These are phyloP conservation scores for Dendroctonus ponderosae DNA, from an alignment of 1,140 invertebrate species.

Conservation along the genomic window DNA sequence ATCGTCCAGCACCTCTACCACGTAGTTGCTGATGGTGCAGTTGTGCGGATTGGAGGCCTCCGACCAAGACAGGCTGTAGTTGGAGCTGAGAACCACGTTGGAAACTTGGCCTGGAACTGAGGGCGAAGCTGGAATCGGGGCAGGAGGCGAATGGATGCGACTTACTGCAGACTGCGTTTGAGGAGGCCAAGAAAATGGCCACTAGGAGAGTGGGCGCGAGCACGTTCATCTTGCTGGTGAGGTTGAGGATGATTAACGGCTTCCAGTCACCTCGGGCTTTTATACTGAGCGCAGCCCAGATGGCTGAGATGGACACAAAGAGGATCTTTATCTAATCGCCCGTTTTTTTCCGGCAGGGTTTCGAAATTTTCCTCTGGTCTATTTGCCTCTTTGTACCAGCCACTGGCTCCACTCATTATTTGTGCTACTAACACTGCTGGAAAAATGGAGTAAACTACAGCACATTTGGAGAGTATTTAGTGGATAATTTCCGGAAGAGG, in stretches of 20 bases:
- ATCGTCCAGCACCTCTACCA: constrained; percentile 2
- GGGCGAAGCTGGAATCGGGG: not conserved
- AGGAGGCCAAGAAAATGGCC: not conserved
- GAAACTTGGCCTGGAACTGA: constrained; percentile 11
- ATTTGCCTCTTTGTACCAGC: too few species aligned
- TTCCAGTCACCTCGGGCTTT: not conserved
- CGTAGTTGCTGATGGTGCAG: constrained; percentile 5
- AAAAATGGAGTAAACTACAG: too few species aligned
- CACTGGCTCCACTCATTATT: too few species aligned
- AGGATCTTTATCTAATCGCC: too few species aligned
- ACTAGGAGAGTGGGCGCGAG: not conserved
- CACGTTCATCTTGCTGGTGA: not conserved
- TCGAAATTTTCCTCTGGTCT: too few species aligned
- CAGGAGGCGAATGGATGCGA: not conserved
- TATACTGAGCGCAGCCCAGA: not conserved
- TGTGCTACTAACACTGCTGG: too few species aligned
- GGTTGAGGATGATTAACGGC: not conserved
- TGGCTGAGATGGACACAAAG: not conserved
- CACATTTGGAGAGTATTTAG: too few species aligned
- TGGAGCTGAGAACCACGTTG: not conserved
- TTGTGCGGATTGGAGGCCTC: constrained; percentile 1
- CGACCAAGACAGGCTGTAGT: constrained; percentile 4
- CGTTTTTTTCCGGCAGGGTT: too few species aligned
- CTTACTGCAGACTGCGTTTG: constrained; percentile 7
- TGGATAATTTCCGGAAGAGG: too few species aligned